Evolutionary conservation across 2,888 invertebrate species (phyloP).

Genomic region (Hirudinaria manillensis): DNA sequence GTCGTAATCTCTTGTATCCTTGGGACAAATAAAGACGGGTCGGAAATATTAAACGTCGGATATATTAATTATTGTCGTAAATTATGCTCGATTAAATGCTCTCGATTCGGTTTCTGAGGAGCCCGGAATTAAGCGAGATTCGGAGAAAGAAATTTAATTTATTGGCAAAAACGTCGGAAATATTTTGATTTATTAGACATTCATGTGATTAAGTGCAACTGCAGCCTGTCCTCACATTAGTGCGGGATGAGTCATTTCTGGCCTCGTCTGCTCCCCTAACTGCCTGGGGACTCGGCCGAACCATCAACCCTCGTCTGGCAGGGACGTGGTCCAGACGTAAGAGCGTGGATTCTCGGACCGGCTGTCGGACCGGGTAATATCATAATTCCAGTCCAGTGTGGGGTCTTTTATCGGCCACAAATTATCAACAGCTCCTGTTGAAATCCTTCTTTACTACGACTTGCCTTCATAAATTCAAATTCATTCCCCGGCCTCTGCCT

Average conservation of each 20-base stretch:
- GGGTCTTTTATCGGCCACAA: too few relatives aligned
- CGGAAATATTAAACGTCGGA: not conserved
- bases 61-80: conserved; percentile 1
- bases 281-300: not conserved
- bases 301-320: not conserved
- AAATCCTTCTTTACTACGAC: not conserved
- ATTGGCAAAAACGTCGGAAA: conserved; percentile 26
- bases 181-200: conserved; percentile 27
- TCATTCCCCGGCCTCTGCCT: not conserved
- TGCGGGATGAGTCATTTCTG: not conserved
- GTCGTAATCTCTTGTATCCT: conserved; percentile 1
- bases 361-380: too few relatives aligned
- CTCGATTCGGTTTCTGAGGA: conserved; percentile 3
- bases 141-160: conserved; percentile 23
- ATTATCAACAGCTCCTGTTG: too few relatives aligned
- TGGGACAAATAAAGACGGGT: conserved; percentile 2
- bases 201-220: conserved; percentile 18
- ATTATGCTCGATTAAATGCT: conserved; percentile 15
- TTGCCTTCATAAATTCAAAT: not conserved
- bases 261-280: not conserved
- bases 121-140: conserved; percentile 4
- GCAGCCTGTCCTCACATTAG: not conserved
- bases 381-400: too few relatives aligned
- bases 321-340: too few relatives aligned
- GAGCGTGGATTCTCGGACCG: too few relatives aligned